Conservation (phyloP, 2,113 vertebrate genomes). For the Psilopogon haemacephalus region DNA sequence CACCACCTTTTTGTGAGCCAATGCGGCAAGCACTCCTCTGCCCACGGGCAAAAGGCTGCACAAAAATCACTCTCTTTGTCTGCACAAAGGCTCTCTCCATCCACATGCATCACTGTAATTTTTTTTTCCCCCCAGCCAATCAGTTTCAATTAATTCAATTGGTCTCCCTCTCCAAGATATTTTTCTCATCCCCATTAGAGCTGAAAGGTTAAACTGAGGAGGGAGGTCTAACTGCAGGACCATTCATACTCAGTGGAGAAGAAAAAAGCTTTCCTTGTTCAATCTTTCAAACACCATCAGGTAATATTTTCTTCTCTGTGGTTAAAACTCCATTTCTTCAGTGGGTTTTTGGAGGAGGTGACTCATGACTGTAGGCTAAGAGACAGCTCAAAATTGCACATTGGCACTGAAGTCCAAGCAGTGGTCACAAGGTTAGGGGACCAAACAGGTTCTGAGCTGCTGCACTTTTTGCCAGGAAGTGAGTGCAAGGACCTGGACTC, state of each 20-base stretch:
- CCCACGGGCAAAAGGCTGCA: background rate
- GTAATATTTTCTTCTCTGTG: background rate
- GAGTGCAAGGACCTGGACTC: background rate
- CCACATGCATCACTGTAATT: background rate
- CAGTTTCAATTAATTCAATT: constrained; percentile 33
- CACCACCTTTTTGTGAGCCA: background rate
- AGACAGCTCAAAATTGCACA: background rate
- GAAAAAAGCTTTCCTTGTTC: background rate
- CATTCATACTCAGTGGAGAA: background rate
- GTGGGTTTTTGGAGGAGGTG: background rate
- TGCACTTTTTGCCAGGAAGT: background rate
- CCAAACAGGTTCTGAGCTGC: background rate
- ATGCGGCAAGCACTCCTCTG: background rate
- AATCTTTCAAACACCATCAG: background rate
- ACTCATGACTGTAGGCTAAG: background rate
- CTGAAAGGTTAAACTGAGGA: background rate
- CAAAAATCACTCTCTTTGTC: background rate
- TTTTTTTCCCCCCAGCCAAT: background rate
- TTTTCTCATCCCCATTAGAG: background rate
- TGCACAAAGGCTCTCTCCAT: background rate
- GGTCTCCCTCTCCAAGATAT: background rate
- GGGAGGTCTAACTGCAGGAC: background rate
- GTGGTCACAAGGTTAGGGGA: background rate
- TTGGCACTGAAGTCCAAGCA: background rate
- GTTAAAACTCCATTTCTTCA: background rate